Conservation (phyloP, 2,113 vertebrate species). For the Sorex fumeus region DNA sequence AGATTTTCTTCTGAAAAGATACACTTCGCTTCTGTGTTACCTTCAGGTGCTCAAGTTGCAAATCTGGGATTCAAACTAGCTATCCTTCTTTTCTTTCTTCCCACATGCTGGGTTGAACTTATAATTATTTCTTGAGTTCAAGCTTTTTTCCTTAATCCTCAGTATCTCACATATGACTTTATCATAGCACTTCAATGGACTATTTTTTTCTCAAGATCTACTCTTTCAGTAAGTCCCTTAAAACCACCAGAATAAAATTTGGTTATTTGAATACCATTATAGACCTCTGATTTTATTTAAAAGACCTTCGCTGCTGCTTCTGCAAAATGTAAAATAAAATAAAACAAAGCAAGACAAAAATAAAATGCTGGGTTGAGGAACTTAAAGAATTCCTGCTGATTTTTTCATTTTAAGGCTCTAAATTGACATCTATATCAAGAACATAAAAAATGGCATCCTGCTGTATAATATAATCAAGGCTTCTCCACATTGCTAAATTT, state of each 20-base stretch:
- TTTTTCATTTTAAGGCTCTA: not conserved
- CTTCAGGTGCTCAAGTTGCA: not conserved
- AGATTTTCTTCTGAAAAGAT: not conserved
- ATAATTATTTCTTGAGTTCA: not conserved
- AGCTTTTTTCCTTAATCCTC: not conserved
- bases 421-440: not conserved
- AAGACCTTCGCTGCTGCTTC: not conserved
- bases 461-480: fast-evolving
- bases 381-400: not conserved
- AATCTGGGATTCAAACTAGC: not conserved
- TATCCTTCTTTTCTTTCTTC: not conserved
- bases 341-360: not conserved
- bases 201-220: not conserved
- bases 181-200: not conserved
- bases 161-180: not conserved
- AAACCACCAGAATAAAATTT: not conserved
- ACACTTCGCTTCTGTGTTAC: not conserved
- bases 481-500: not conserved
- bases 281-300: not conserved
- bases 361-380: not conserved
- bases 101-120: not conserved
- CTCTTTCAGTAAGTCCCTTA: not conserved
- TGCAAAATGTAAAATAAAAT: not conserved
- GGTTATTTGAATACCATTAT: not conserved
- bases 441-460: not conserved